Evolutionary conservation across 64 coral and sea anemone species (phyloP), one percentile per base, ranked within the genome.

Genomic region (Stylophora pistillata): DNA sequence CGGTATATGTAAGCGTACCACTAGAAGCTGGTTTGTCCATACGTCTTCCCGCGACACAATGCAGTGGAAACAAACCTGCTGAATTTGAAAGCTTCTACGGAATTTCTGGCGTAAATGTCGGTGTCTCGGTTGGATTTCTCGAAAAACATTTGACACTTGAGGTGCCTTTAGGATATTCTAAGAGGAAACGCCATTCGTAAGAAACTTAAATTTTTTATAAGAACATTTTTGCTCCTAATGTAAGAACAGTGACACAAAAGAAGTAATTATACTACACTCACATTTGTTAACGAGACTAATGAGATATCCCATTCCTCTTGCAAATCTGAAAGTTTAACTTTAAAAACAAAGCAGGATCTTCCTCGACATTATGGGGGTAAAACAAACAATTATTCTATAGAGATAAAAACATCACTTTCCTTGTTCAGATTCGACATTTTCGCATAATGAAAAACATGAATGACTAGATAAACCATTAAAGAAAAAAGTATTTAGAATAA

Each of bases 111-210:
- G 15, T 82, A 12, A 52, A 14, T 65, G 52, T 82, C 65, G 79
- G 79, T 34, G 30, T 82, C 17, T 68, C 79, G 47, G 79, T 82
- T 59, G 62, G 58, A 27, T 47, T 82, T 34, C 27, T 82, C 65
- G 29, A 18, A 32, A 66, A 65, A 66, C 17, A 33, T 21, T 82
- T 82, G 9, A 16, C 0, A 33, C 26, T 25, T 34, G 12, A 58
- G 47, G 0, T 34, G 1, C 30, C 1, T 30, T 20, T 33, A 3
- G 79, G 79, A 30, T 82, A 65, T 65, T 82, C 79, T 82, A 31
- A 2, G 31, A 65, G 37, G 17, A 65, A 52, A 82, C 26, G 18
- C 9, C 16, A 30, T 20, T 26, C 58, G 79, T 82, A 59, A 47
- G 30, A 31, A 41, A 47, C 5, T 13, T 9, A 10, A 0, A 10